Base-by-base conservation (phyloP, 2,113 vertebrate genomes). In the Sturnus vulgaris region DNA sequence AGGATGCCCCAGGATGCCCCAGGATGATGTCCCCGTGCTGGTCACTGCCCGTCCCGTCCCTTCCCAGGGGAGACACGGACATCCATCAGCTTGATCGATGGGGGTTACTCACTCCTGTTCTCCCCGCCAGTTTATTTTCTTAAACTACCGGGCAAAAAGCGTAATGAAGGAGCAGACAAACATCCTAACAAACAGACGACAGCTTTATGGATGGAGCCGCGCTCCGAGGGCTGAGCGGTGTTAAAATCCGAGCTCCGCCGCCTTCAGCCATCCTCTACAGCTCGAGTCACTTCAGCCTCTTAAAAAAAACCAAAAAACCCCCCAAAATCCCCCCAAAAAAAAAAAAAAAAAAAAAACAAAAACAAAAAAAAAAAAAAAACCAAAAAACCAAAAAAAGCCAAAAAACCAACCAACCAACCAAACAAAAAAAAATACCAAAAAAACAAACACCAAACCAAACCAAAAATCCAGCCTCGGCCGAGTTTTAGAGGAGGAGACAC, bases 171-270 rank as follows among this genome's bases (percentile, higher is more conserved):
- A 92, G 82, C 82, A 28, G 96, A 88, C 94, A 86, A 94, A 97
- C 93, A 88, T 75, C 76, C 56, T 95, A 92, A 96, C 82, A 96
- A 94, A 95, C 93, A 95, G 95, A 85, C 94, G 95, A 96, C 96
- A 96, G 96, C 86, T 97, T 96, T 97, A 96, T 96, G 88, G 94
- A 95, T 86, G 88, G 78, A 60, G 73, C 63, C 70, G 64, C 35
- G 66, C 81, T 96, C 83, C 52, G n/a, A 83, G 80, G 37, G 55
- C 49, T 80, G 53, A 69, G 66, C 35, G 25, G 31, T 23, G 79
- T 73, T 75, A 94, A 82, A 93, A 87, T 35, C 40, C 12, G 2
- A 42, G 46, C 40, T 60, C 47, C 3, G 13, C 13, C 35, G 44
- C 61, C 20, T 57, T 63, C 56, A 23, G 57, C 37, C 39, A 0